Base-by-base conservation (phyloP, 2,113 vertebrate species). In the Aramus guarauna region DNA sequence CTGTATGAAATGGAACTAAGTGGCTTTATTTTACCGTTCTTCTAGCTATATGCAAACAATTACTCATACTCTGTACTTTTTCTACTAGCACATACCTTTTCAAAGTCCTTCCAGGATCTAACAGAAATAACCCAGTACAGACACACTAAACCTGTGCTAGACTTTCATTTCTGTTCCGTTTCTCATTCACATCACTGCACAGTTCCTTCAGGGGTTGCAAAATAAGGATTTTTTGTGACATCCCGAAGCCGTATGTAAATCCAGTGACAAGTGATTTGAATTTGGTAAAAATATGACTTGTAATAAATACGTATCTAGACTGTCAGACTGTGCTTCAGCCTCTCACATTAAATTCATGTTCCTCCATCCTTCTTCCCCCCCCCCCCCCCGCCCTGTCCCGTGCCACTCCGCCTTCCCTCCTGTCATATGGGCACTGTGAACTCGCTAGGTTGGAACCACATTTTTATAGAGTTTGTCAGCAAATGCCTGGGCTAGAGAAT, bases 341-440 rank as follows among this genome's bases (percentile, higher is more conserved):
- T 76, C 63, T 16, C 26, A 4, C 4, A 18, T 17, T 34, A 13
- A 30, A 43, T 21, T 30, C 11, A 0, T 56, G 30, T 41, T 55
- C 32, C 58, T n/a, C 17, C 52, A 39, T 13, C 36, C 58, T 59
- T 23, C n/a, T 34, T 24, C 47, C 58, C 63, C 13, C 29, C 24
- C 13, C 2, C 11, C 5, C 6, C 24, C 43, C 39, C 39, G 23
- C 62, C n/a, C 52, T n/a, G 24, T n/a, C 39, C 47, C 3, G 3
- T 3, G 34, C 30, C 59, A 30, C 36, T 24, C 26, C 67, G 7
- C 8, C 19, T 19, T 53, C 60, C 26, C 72, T 50, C 24, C 53
- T 32, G 13, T 6, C 43, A 5, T 9, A 5, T 11, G 2, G 0
- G 34, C 9, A n/a, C 17, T 26, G 17, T 9, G 47, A 20, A 27